Conservation (phyloP, 2,888 invertebrate species). For the Melanchra persicariae region DNA sequence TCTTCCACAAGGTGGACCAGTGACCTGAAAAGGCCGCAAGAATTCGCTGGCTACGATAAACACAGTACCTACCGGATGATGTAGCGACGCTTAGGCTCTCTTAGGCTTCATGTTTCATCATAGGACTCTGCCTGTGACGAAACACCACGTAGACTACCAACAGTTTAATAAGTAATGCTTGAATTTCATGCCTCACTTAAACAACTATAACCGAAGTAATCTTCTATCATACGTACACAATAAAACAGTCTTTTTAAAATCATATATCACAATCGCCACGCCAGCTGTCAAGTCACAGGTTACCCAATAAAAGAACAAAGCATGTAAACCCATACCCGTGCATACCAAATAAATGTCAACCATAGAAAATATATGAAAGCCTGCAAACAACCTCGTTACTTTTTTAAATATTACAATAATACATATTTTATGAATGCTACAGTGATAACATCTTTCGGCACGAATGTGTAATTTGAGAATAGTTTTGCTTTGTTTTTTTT, state of each 20-base stretch:
- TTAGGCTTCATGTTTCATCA: background rate
- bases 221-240: slow-evolving; percentile 3
- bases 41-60: background rate
- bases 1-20: background rate
- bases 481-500: background rate
- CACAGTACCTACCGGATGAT: no score
- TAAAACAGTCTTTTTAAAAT: background rate
- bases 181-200: background rate
- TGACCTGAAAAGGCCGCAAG: background rate
- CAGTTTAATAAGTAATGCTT: background rate
- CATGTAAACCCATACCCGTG: slow-evolving; percentile 19
- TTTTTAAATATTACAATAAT: slow-evolving; percentile 34
- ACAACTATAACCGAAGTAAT: background rate
- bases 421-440: slow-evolving; percentile 22
- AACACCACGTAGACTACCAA: background rate
- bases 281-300: background rate
- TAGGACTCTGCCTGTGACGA: no score
- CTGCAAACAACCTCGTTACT: slow-evolving; percentile 29
- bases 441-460: slow-evolving; percentile 33
- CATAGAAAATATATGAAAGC: slow-evolving; percentile 32
- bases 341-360: slow-evolving; percentile 37
- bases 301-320: slow-evolving; percentile 20
- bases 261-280: slow-evolving; percentile 12
- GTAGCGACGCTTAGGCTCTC: background rate
- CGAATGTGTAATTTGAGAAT: slow-evolving; percentile 32